phyloP scores from a whole-genome alignment of 2,113 vertebrate species.

The Syrmaticus mikado region DNA sequence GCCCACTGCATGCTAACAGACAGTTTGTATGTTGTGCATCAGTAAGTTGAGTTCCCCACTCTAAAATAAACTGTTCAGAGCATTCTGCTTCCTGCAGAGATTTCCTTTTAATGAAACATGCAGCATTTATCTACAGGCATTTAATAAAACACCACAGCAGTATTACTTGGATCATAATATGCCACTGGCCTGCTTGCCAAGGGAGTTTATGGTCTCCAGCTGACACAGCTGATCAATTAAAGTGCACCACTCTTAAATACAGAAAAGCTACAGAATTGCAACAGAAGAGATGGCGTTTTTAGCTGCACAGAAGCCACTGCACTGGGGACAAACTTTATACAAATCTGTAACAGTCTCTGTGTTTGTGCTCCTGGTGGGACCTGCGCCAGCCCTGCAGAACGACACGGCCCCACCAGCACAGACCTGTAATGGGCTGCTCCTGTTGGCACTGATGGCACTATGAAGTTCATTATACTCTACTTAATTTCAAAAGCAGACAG shows the following conservation, averaged over 20 bases:
- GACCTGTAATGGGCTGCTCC: not conserved
- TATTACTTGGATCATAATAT: slow-evolving; percentile 18
- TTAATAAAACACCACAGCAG: slow-evolving; percentile 38
- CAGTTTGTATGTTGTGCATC: not conserved
- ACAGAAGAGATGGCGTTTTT: not conserved
- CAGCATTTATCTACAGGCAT: slow-evolving; percentile 13
- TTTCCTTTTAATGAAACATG: slow-evolving; percentile 3
- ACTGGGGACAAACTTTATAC: not conserved
- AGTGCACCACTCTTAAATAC: not conserved
- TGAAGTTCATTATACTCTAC: not conserved
- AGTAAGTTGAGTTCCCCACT: not conserved
- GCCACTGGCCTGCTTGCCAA: not conserved
- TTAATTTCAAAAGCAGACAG: not conserved
- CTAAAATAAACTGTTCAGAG: not conserved
- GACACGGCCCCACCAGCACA: not conserved
- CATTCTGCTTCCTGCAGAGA: slow-evolving; percentile 36
- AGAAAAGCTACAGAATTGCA: not conserved
- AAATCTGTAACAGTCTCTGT: not conserved
- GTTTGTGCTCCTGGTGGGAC: not conserved
- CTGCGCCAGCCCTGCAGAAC: fast-evolving
- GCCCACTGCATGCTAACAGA: fast-evolving
- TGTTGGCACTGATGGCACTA: not conserved
- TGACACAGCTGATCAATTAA: not conserved
- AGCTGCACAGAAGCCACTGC: not conserved
- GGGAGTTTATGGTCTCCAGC: not conserved